Base-by-base conservation (phyloP, 1,140 invertebrate genomes). In the Cepaea nemoralis region DNA sequence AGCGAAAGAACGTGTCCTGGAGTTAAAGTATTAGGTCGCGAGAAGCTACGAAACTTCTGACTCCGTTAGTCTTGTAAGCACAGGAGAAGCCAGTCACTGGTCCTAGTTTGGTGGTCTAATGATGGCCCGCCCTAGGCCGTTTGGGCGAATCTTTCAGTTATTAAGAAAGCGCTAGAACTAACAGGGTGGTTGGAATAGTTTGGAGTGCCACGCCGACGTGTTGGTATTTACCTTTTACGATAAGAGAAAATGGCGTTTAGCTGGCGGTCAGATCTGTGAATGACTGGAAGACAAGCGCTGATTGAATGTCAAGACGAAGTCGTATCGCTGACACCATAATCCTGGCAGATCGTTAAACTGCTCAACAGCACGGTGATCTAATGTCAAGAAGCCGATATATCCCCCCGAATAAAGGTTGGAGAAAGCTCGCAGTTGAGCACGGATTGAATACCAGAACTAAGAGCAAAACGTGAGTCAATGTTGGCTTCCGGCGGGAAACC, bases 231-330 rank as follows among this genome's bases (percentile, higher is more conserved):
- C 59, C 59, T 63, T 63, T 6, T 31, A 37, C 35, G 35, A 2
- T 39, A 37, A 5, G 33, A 35, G 33, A 33, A 48, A 42, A 74
- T n/a, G 71, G 40, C 42, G 71, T 48, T 74, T 74, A 74, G 71
- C 71, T 74, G 42, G 39, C 71, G 31, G 71, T 48, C 40, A 48
- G 27, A 35, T n/a, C 14, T 24, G 14, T 70, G 69, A 70, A 70
- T 70, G 69, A 70, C 69, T 39, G 35, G 40, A n/a, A 24, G 75
- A 39, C n/a, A 2, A 27, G 42, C 14, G 1, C 75, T 77, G 75
- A 77, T 63, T 77, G 75, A 77, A 77, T 77, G 75, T 77, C 75
- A 77, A 33, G 55, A 33, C 12, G 55, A 63, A 59, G 48, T 40
- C 66, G 33, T 77, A 59, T 1, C 12, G 48, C 40, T 75, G 27